Conservation (phyloP, 2,888 invertebrate genomes). For the Dasypogon diadema region DNA sequence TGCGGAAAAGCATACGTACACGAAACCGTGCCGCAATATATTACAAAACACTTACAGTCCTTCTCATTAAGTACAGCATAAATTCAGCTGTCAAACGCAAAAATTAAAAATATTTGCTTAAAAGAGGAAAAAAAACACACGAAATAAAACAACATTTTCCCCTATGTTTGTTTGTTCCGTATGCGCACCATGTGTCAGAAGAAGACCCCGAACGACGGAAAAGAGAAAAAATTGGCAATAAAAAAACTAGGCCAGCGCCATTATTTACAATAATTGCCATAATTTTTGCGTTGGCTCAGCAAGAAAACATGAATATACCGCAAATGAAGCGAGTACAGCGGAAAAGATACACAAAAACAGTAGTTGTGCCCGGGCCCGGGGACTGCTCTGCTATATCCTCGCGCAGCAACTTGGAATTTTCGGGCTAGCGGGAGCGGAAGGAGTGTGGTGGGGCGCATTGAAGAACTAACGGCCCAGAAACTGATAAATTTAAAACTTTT, state of each 20-base stretch:
- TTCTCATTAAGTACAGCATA: conserved; percentile 41
- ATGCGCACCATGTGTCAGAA: neutral
- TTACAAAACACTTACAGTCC: conserved; percentile 22
- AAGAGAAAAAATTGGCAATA: conserved; percentile 52
- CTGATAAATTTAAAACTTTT: conserved; percentile 51
- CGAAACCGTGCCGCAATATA: conserved; percentile 5
- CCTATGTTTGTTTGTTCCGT: neutral
- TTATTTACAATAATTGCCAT: conserved; percentile 56
- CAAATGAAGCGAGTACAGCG: conserved; percentile 33
- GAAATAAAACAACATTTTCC: conserved; percentile 35
- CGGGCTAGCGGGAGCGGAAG: neutral
- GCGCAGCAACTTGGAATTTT: neutral
- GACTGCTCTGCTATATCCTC: neutral
- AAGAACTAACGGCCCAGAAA: conserved; percentile 48
- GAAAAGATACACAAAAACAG: conserved; percentile 36
- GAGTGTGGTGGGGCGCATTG: neutral
- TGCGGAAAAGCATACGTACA: neutral
- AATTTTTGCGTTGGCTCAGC: conserved; percentile 54
- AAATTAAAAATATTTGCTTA: conserved; percentile 27
- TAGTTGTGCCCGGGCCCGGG: conserved; percentile 9
- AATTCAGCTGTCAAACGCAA: conserved; percentile 39
- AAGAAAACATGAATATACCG: conserved; percentile 40
- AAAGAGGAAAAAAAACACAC: neutral
- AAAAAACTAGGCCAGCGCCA: conserved; percentile 52
- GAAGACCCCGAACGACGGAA: conserved; percentile 10